Base-by-base conservation (phyloP, 2,797 vertebrate genomes). In the Sebastes dallii region DNA sequence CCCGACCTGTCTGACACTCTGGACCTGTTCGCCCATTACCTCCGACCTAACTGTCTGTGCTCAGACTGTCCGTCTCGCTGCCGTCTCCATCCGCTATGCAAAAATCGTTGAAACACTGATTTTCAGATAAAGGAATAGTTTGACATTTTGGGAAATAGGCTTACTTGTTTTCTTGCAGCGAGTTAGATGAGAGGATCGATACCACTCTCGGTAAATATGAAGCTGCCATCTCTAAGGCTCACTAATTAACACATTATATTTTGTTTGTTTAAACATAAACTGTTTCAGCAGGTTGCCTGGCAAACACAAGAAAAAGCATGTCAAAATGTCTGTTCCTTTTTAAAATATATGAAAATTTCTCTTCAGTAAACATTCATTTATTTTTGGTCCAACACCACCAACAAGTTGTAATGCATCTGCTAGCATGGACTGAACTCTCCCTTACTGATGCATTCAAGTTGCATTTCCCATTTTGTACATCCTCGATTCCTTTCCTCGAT, bases 1-100 rank as follows among this genome's bases (percentile, higher is more conserved):
- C 68, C 72, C 25, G 75, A 50, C 46, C 46, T 20, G 46, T 75
- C 66, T 82, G 76, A 78, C 22, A 12, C 8, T 16, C 7, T 11
- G 42, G 25, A 29, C 50, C 9, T 8, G 22, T 54, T 12, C 14
- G 11, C 16, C 30, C 16, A 0, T 52, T 50, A 77, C 75, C 54
- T 13, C 39, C 12, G 32, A 66, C 66, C 64, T 8, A 1, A 8
- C 59, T 10, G 30, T 66, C 1, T 56, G 69, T 0, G 6, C 16
- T 58, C 72, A 34, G 71, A 18, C 66, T 22, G 29, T 64, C 39
- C 2, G 16, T 50, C 62, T 70, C 25, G 14, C n/a, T 39, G 29
- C 13, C 2, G 8, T 46, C 62, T 46, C 24, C 4, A 9, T 46
- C 14, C 6, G 9, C 34, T 27, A 3, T 16, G n/a, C 18, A 54